These are phyloP conservation scores for Neocrepidodera transversa DNA, from an alignment of 2,888 invertebrate genomes.

Conservation along the genomic window DNA sequence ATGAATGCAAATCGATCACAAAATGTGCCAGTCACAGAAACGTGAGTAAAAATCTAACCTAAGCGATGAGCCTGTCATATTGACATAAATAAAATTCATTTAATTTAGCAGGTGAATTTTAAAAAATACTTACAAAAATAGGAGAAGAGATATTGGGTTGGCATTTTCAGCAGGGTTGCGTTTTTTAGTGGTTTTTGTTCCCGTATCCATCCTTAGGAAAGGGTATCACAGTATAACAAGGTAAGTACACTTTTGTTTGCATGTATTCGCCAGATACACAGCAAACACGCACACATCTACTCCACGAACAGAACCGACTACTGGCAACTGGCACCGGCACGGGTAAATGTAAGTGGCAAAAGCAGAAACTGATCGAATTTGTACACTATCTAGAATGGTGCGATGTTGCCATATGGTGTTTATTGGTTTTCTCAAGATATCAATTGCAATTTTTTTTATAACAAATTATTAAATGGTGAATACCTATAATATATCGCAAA, in stretches of 20 bases:
- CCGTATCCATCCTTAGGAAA: slow-evolving; percentile 36
- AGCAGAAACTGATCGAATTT: slow-evolving; percentile 17
- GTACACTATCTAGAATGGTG: not conserved
- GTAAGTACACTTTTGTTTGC: slow-evolving; percentile 36
- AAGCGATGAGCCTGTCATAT: too few relatives aligned
- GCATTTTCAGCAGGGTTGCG: slow-evolving; percentile 45
- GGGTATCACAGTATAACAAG: slow-evolving; percentile 32
- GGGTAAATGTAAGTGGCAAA: too few relatives aligned
- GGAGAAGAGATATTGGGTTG: slow-evolving; percentile 42
- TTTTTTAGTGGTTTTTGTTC: slow-evolving; percentile 39
- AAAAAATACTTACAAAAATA: slow-evolving; percentile 45
- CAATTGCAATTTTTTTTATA: too few relatives aligned
- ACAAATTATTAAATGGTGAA: too few relatives aligned
- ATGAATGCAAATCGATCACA: too few relatives aligned
- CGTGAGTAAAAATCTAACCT: too few relatives aligned
- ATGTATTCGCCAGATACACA: slow-evolving; percentile 7
- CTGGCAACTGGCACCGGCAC: too few relatives aligned
- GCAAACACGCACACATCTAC: slow-evolving; percentile 26
- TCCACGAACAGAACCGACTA: slow-evolving; percentile 8
- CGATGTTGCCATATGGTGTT: slow-evolving; percentile 5
- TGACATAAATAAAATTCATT: too few relatives aligned
- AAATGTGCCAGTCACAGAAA: too few relatives aligned
- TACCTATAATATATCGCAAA: too few relatives aligned
- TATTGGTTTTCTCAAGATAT: not conserved
- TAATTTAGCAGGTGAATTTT: too few relatives aligned